phyloP scores from a whole-genome alignment of 2,113 vertebrate genomes.

The Pontoporia blainvillei region DNA sequence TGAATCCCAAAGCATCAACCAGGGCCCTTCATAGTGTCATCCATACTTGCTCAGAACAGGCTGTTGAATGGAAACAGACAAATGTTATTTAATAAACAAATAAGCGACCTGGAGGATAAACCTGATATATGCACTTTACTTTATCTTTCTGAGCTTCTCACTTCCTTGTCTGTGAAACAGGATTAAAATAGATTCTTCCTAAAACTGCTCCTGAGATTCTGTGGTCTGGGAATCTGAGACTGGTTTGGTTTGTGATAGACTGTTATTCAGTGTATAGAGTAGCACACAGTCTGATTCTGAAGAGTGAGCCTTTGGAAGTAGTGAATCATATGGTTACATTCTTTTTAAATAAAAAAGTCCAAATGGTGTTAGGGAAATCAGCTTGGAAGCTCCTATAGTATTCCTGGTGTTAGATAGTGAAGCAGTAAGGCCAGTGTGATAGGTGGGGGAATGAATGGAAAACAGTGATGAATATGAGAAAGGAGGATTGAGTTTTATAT shows the following conservation, averaged over 20 bases:
- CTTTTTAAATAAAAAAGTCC: neutral
- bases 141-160: too few species aligned
- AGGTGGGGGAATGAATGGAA: neutral
- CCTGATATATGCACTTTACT: accelerated
- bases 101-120: neutral
- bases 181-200: neutral
- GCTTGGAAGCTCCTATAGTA: neutral
- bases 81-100: accelerated
- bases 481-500: neutral
- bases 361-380: neutral
- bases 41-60: neutral
- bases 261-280: neutral
- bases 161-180: neutral
- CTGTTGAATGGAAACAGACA: accelerated
- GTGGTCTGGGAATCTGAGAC: neutral
- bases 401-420: accelerated
- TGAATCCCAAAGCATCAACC: neutral
- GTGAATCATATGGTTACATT: neutral
- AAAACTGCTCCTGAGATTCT: accelerated
- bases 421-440: too few species aligned
- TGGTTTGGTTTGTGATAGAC: neutral
- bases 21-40: accelerated
- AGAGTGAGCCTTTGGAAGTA: neutral
- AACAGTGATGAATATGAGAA: neutral
- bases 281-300: neutral